A percentile compares a stretch with the other conserved stretches of the same genome.
These are phyloP conservation scores for Tenthredo distinguenda DNA, from an alignment of 2,888 invertebrate species.

Conservation along the genomic window DNA sequence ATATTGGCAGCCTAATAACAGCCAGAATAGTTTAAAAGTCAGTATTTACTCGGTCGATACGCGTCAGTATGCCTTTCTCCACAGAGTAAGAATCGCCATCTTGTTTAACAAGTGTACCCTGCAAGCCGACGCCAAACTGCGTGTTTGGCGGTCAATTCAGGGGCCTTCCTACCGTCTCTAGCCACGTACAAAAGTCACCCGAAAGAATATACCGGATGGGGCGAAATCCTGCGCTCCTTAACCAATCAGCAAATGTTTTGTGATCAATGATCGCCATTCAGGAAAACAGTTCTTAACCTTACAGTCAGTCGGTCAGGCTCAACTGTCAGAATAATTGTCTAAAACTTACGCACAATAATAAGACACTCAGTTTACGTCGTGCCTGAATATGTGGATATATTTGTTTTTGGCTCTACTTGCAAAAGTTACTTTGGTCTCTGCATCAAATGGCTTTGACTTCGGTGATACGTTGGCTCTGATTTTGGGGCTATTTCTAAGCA, in stretches of 20 bases:
- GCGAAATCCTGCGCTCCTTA: neutral
- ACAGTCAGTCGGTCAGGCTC: neutral
- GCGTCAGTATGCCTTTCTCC: slow-evolving; percentile 64
- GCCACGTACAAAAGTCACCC: neutral
- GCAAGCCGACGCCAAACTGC: slow-evolving; percentile 6
- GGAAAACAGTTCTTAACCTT: slow-evolving; percentile 40
- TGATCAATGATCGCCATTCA: neutral
- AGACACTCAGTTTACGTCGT: neutral
- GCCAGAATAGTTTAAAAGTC: slow-evolving; percentile 57
- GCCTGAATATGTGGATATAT: slow-evolving; percentile 61
- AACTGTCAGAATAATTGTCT: slow-evolving; percentile 27
- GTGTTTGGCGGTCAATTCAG: slow-evolving; percentile 41
- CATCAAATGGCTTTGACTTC: slow-evolving; percentile 82
- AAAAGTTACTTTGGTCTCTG: slow-evolving; percentile 67
- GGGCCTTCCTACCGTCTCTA: neutral
- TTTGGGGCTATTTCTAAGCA: slow-evolving; percentile 82
- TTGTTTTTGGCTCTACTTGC: slow-evolving; percentile 61
- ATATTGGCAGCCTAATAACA: slow-evolving; percentile 12
- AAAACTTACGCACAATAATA: slow-evolving; percentile 29
- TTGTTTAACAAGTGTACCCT: slow-evolving; percentile 53
- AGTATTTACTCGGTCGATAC: slow-evolving; percentile 73
- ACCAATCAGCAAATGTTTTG: slow-evolving; percentile 41
- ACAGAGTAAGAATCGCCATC: slow-evolving; percentile 66
- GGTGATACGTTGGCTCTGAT: slow-evolving; percentile 85
- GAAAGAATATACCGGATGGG: neutral